Conservation (phyloP, 1,140 invertebrate genomes). For the Asbolus verrucosus region DNA sequence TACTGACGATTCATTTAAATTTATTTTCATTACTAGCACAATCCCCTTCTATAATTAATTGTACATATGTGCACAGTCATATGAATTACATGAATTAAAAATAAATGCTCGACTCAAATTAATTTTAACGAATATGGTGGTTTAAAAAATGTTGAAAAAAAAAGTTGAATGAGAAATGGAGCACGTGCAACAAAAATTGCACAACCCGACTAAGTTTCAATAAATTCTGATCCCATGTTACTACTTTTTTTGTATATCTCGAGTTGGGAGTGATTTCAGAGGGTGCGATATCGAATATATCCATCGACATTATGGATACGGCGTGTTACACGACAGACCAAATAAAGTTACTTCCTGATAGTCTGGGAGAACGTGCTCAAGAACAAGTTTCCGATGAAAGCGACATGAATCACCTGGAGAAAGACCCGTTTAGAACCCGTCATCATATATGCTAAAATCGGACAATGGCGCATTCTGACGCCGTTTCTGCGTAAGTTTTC, state of each 20-base stretch:
- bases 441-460: slow-evolving; percentile 16
- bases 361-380: slow-evolving; percentile 3
- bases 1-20: no score
- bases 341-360: slow-evolving; percentile 36
- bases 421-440: slow-evolving; percentile 24
- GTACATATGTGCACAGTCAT: no score
- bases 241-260: slow-evolving; percentile 14
- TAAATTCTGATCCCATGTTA: slow-evolving; percentile 4
- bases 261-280: slow-evolving; percentile 34
- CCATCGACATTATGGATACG: slow-evolving; percentile 31
- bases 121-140: no score
- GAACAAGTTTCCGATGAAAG: slow-evolving; percentile 38
- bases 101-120: no score
- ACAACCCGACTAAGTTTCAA: not conserved
- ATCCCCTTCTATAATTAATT: no score
- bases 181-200: no score
- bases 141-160: no score
- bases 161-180: no score
- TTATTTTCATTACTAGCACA: no score
- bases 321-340: slow-evolving; percentile 28
- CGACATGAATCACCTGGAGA: slow-evolving; percentile 36
- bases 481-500: not conserved
- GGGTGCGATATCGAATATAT: slow-evolving; percentile 25
- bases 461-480: not conserved
- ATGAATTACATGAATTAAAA: no score